phyloP scores from a whole-genome alignment of 2,888 invertebrate genomes.

The Pyrrhosoma nymphula region DNA sequence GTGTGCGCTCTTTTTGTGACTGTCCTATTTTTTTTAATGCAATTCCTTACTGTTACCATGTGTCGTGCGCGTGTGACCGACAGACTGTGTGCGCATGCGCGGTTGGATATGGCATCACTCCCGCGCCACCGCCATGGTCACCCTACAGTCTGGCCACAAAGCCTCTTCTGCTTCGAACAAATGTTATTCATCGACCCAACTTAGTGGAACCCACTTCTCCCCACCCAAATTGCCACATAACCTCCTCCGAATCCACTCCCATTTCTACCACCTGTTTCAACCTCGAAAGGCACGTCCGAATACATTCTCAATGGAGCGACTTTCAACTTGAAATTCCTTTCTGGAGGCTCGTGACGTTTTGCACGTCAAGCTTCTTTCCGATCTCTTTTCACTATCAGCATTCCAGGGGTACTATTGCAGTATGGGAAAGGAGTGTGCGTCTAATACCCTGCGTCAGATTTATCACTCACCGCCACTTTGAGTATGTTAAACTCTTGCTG shows the following conservation, averaged over 20 bases:
- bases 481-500: too few species aligned
- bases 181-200: background rate
- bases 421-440: too few species aligned
- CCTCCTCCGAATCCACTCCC: background rate
- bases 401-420: too few species aligned
- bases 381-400: too few species aligned
- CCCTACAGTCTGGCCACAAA: background rate
- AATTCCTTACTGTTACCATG: background rate
- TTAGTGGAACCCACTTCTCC: background rate
- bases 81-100: background rate
- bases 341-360: too few species aligned
- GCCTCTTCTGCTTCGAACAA: background rate
- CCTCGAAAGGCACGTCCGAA: background rate
- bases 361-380: too few species aligned
- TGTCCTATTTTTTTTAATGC: background rate
- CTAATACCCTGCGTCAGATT: too few species aligned
- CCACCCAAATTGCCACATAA: background rate
- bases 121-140: background rate
- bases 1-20: background rate
- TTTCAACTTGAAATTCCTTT: background rate
- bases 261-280: background rate
- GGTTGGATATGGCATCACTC: background rate
- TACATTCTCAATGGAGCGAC: background rate
- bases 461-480: too few species aligned
- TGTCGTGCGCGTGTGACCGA: constrained; percentile 12